Base-by-base conservation (phyloP, 2,113 vertebrate species). In the zebrafish (Danio rerio) region DNA sequence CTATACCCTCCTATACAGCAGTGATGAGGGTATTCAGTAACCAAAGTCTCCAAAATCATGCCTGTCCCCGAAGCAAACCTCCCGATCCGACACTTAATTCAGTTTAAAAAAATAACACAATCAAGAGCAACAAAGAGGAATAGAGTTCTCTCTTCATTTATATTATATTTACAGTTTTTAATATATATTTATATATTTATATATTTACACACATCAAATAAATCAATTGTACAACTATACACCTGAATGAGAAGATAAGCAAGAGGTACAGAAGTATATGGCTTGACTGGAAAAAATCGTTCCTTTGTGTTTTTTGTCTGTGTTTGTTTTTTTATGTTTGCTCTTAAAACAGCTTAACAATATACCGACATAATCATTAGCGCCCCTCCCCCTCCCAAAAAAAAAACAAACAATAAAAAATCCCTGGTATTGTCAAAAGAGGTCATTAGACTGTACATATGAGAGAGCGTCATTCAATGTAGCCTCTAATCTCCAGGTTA, bases 241-340 rank as follows among this genome's bases (percentile, higher is more conserved):
- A 95, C 95, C 96, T 95, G 93, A 95, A 94, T 91, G 92, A 91
- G 92, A 94, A 92, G 94, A 90, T 94, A 83, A 73, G 53, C 76
- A 86, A 95, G 97, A 99, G 97, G 97, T 98, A 97, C 96, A 95
- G 95, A 95, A 94, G 93, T 96, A 95, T 99, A 99, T 99, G 97
- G 97, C 97, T 99, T 98, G 93, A 94, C 93, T 90, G 89, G 90
- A 92, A 90, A 87, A 86, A 89, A 87, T 84, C 6, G 62, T 84
- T 84, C 81, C 59, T 81, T 84, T 83, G 31, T 16, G 40, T 52
- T 66, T 70, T 69, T 52, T 63, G 63, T 85, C 42, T 84, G 66
- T 81, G 61, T 82, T 61, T 89, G 85, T 89, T 79, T 52, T 87
- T 83, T 80, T 21, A 31, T 80, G 49, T 88, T 81, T 81, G 83